phyloP scores from a whole-genome alignment of 2,113 vertebrate genomes.

The Cynopterus brachyotis region DNA sequence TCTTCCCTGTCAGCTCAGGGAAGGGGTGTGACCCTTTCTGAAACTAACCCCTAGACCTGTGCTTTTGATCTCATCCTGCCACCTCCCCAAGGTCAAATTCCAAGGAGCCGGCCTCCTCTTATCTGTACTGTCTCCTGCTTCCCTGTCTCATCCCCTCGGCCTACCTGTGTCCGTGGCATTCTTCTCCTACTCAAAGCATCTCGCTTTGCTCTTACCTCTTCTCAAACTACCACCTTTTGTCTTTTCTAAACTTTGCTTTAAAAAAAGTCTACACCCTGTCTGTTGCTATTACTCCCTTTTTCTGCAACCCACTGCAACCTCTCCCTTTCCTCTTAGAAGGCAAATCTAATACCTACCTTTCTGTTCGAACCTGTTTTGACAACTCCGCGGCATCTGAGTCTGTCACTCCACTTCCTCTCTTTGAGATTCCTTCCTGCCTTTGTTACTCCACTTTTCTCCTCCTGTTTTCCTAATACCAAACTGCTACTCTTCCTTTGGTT shows the following conservation, averaged over 20 bases:
- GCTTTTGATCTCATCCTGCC: neutral
- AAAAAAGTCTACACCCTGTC: neutral
- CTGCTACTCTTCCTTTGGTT: neutral
- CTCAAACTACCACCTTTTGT: neutral
- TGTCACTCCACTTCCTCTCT: rapidly evolving
- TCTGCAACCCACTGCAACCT: rapidly evolving
- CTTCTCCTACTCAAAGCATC: neutral
- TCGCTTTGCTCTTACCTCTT: neutral
- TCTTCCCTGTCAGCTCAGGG: neutral
- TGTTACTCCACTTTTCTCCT: too few species aligned
- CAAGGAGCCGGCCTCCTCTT: rapidly evolving
- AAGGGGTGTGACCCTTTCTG: neutral
- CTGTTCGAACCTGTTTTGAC: neutral
- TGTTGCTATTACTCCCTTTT: neutral
- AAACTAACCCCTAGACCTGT: neutral
- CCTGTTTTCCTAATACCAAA: rapidly evolving
- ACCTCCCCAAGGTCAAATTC: too few species aligned
- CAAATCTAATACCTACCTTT: neutral
- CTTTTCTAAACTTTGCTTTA: neutral
- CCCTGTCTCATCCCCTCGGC: too few species aligned
- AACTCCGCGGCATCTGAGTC: neutral
- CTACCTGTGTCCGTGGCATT: rapidly evolving
- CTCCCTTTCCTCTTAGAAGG: neutral
- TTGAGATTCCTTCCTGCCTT: neutral
- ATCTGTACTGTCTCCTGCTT: neutral